A percentile compares a stretch with the other conserved stretches of the same genome.
Conservation (phyloP, 2,797 vertebrate genomes). For the Gila robusta region DNA sequence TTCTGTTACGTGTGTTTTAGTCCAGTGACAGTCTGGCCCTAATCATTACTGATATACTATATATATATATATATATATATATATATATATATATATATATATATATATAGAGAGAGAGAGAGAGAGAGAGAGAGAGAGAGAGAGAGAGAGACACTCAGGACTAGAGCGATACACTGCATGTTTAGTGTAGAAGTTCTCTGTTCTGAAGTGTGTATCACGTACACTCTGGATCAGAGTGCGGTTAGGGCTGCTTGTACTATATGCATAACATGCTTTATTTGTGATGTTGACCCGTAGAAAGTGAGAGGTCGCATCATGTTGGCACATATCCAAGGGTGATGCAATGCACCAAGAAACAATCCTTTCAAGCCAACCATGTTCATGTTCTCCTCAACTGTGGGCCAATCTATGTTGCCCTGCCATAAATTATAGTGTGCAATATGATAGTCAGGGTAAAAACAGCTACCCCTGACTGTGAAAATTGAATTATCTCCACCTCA, state of each 20-base stretch:
- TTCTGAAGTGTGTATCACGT: conserved; percentile 57
- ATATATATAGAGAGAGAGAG: too few relatives aligned
- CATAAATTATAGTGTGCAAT: conserved; percentile 69
- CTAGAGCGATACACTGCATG: background rate
- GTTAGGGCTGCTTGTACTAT: conserved; percentile 62
- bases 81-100: too few relatives aligned
- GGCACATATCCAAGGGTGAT: conserved; percentile 73
- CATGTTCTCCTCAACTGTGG: conserved; percentile 53
- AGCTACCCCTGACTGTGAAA: conserved; percentile 60
- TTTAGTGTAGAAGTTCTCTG: conserved; percentile 18
- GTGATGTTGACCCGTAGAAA: conserved; percentile 38
- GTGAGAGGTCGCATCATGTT: conserved; percentile 67
- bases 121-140: background rate
- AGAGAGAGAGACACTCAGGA: background rate
- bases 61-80: too few relatives aligned
- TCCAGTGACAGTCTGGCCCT: background rate
- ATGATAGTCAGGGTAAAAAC: conserved; percentile 64
- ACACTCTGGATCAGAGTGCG: conserved; percentile 47
- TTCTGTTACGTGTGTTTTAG: background rate
- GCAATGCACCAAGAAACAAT: conserved; percentile 81
- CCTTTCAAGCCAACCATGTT: conserved; percentile 58
- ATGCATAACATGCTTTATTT: conserved; percentile 65
- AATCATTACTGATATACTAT: background rate
- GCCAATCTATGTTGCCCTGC: conserved; percentile 38
- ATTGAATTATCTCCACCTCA: conserved; percentile 59